Conservation (phyloP, 2,888 invertebrate species). For the Dolomedes plantarius region DNA sequence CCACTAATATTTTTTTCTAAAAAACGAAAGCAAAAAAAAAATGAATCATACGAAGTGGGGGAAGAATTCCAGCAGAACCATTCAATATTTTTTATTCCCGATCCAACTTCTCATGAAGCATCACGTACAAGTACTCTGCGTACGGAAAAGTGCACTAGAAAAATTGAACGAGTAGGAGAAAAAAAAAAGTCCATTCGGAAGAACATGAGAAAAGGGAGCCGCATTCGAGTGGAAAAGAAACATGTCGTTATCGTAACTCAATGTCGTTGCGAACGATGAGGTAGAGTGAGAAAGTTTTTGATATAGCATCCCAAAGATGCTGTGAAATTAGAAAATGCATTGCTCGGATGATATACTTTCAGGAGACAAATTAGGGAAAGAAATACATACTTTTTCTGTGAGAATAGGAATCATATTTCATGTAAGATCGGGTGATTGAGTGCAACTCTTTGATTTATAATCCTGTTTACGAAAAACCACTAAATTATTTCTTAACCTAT, state of each 20-base stretch:
- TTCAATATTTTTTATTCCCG: slow-evolving; percentile 5
- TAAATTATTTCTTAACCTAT: too few species aligned
- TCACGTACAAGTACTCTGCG: neutral
- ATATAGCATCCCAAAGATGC: neutral
- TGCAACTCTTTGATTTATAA: too few species aligned
- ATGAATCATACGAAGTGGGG: neutral
- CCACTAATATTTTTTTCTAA: neutral
- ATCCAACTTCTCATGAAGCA: neutral
- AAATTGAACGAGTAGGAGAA: neutral
- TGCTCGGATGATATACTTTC: too few species aligned
- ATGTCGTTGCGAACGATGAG: slow-evolving; percentile 14
- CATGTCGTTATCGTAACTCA: slow-evolving; percentile 31
- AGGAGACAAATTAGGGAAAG: too few species aligned
- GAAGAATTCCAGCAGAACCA: neutral
- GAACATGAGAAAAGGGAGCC: neutral
- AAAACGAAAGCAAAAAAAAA: neutral
- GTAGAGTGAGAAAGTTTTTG: neutral
- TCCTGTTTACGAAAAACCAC: too few species aligned
- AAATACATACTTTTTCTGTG: too few species aligned
- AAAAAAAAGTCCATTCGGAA: neutral
- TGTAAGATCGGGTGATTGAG: too few species aligned
- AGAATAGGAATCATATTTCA: too few species aligned
- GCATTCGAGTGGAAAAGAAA: slow-evolving; percentile 2
- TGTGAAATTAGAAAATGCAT: neutral
- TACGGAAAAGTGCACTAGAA: neutral